Percentiles rank a stretch among this genome's conserved stretches.
These are phyloP conservation scores for Genyomyrus donnyi DNA, from an alignment of 2,113 vertebrate genomes.

Conservation along the genomic window DNA sequence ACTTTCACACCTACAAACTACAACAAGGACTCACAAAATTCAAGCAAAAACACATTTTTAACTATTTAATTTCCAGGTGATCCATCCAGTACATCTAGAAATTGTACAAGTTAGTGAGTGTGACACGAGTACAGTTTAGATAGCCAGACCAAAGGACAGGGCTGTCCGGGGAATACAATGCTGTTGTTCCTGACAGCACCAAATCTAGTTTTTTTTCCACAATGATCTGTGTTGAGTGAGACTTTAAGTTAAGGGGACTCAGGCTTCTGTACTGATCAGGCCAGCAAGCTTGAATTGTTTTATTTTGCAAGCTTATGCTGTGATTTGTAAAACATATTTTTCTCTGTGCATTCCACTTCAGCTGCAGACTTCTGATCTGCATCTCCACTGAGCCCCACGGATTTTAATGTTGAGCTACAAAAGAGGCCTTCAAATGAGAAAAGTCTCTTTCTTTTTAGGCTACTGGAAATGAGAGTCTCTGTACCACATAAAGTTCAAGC, in stretches of 20 bases:
- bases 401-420: background rate
- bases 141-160: background rate
- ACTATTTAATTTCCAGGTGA: background rate
- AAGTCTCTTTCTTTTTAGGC: background rate
- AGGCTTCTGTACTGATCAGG: background rate
- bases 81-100: background rate
- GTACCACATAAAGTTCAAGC: background rate
- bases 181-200: background rate
- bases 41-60: background rate
- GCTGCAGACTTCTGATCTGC: background rate
- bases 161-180: background rate
- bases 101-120: background rate
- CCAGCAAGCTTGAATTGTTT: constrained; percentile 13
- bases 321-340: background rate
- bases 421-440: background rate
- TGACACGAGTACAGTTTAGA: background rate
- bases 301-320: background rate
- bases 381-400: background rate
- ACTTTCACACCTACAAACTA: background rate
- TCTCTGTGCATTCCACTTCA: background rate
- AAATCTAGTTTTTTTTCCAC: background rate
- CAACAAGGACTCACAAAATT: background rate
- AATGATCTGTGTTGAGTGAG: background rate
- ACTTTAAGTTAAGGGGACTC: background rate
- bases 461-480: background rate